Conservation (phyloP, 2,888 invertebrate species). For the Smittia aterrima region DNA sequence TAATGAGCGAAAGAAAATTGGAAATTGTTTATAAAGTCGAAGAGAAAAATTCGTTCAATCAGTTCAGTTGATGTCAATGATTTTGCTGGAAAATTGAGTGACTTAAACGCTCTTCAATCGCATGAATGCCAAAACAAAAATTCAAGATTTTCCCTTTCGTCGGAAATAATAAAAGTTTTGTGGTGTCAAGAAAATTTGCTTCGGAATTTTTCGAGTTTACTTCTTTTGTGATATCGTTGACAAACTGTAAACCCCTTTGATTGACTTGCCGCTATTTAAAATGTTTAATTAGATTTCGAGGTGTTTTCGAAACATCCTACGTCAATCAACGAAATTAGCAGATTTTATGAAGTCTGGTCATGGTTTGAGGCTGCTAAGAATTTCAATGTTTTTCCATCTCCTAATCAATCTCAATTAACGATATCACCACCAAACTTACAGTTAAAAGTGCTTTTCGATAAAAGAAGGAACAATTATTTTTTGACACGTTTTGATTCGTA, state of each 20-base stretch:
- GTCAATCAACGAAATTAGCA: too few species aligned
- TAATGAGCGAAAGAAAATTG: too few species aligned
- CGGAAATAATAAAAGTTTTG: neutral
- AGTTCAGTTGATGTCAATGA: neutral
- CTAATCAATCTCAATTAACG: slow-evolving; percentile 5
- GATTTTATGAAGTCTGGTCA: too few species aligned
- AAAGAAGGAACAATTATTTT: neutral
- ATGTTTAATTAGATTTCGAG: too few species aligned
- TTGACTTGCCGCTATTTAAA: too few species aligned
- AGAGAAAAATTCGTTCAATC: neutral
- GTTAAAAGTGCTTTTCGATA: neutral
- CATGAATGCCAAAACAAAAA: neutral
- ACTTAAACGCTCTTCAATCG: neutral
- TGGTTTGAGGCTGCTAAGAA: too few species aligned
- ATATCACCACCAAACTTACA: neutral
- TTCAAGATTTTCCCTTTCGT: neutral
- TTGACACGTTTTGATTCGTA: slow-evolving; percentile 8
- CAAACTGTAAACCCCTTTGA: too few species aligned
- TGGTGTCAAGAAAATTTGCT: neutral
- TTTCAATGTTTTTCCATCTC: neutral
- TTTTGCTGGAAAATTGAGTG: neutral
- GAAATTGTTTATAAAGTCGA: too few species aligned
- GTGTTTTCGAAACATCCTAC: too few species aligned
- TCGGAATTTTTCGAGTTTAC: too few species aligned
- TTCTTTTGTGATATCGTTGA: too few species aligned